A percentile compares a stretch with the other conserved stretches of the same genome.
Conservation (phyloP, 2,888 invertebrate species). For the Cryptocheilus praepositus region DNA sequence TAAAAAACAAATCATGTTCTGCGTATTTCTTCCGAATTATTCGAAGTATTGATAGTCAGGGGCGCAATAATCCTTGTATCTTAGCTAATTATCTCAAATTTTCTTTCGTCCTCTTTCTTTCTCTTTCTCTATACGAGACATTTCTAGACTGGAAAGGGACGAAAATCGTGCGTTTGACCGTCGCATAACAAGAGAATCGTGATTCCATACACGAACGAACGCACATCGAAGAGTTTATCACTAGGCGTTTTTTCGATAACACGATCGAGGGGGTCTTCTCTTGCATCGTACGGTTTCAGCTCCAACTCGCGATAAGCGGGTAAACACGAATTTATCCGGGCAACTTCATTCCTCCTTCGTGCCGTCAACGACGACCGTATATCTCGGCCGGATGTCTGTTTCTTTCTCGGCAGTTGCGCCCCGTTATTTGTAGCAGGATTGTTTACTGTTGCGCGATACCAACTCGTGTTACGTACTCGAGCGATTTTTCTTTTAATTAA, state of each 20-base stretch:
- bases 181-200: background rate
- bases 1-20: no score
- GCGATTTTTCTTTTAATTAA: no score
- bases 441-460: constrained; percentile 8
- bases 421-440: constrained; percentile 15
- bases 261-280: constrained; percentile 42
- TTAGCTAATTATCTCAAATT: no score
- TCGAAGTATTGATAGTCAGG: no score
- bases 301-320: constrained; percentile 25
- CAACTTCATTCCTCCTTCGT: no score
- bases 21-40: no score
- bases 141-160: no score
- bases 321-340: constrained; percentile 24
- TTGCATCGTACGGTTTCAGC: constrained; percentile 2
- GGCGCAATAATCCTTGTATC: no score
- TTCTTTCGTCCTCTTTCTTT: no score
- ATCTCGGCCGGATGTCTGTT: constrained; percentile 2
- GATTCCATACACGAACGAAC: constrained; percentile 14
- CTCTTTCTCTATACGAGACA: no score
- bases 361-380: background rate
- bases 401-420: constrained; percentile 2
- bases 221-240: constrained; percentile 24
- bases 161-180: background rate
- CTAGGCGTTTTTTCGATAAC: constrained; percentile 34
- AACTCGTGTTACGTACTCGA: no score